Evolutionary conservation across 2,113 vertebrate genomes (phyloP).

Genomic region (Tetraodon nigroviridis): DNA sequence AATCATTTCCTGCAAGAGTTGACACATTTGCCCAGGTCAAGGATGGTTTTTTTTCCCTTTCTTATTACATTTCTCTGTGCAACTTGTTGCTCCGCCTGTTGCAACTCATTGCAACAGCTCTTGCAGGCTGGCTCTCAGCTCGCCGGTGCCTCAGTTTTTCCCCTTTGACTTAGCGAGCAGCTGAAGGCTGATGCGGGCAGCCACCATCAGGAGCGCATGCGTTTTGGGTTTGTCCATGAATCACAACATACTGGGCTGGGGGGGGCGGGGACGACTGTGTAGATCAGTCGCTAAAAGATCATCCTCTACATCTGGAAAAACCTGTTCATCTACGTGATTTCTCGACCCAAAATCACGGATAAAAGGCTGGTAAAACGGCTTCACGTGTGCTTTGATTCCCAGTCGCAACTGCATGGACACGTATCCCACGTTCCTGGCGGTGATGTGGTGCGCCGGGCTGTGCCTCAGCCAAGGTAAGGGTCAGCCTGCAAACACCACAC

Average conservation of each 20-base stretch:
- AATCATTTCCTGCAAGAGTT: not conserved
- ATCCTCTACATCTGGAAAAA: too few species aligned
- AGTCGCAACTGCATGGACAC: slow-evolving; percentile 92
- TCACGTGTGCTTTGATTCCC: slow-evolving; percentile 20
- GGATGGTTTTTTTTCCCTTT: not conserved
- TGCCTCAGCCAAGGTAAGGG: slow-evolving; percentile 89
- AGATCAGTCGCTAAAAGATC: too few species aligned
- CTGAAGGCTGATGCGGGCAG: not conserved
- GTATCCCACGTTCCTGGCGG: slow-evolving; percentile 87
- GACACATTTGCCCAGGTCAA: not conserved
- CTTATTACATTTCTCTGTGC: not conserved
- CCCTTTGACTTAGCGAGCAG: not conserved
- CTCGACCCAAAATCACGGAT: too few species aligned
- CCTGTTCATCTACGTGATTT: too few species aligned
- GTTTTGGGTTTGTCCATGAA: too few species aligned
- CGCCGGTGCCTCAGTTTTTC: not conserved
- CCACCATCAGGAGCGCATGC: too few species aligned
- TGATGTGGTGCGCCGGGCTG: slow-evolving; percentile 90
- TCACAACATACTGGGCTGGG: too few species aligned
- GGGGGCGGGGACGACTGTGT: too few species aligned
- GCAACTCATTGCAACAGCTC: slow-evolving; percentile 31
- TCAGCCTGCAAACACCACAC: not conserved
- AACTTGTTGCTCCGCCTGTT: slow-evolving; percentile 24
- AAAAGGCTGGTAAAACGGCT: not conserved
- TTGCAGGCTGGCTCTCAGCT: not conserved